Conservation (phyloP, 2,113 vertebrate genomes). For the Promerops cafer region DNA sequence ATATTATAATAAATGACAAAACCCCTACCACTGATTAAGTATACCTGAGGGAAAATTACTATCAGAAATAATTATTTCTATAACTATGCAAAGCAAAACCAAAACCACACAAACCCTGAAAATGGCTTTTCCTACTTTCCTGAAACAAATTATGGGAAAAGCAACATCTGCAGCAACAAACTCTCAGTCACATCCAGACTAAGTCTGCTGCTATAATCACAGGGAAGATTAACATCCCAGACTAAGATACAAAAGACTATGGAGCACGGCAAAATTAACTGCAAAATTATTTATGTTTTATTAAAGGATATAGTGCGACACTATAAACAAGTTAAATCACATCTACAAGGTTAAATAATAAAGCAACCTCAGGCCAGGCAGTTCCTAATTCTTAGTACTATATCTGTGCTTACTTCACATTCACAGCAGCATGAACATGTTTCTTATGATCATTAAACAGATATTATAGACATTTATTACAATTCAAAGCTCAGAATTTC, state of each 20-base stretch:
- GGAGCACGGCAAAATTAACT: neutral
- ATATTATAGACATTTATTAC: neutral
- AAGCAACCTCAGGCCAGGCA: neutral
- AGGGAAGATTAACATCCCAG: neutral
- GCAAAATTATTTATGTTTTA: neutral
- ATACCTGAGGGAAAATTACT: neutral
- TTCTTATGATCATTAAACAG: neutral
- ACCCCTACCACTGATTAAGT: neutral
- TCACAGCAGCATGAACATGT: neutral
- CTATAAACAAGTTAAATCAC: neutral
- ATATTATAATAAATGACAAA: neutral
- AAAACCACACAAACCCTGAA: neutral
- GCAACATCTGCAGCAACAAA: neutral
- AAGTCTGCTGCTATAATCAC: neutral
- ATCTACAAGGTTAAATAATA: neutral
- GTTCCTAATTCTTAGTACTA: neutral
- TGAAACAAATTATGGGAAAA: neutral
- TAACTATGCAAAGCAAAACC: neutral
- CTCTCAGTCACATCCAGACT: neutral
- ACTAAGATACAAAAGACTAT: neutral
- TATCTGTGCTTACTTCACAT: neutral
- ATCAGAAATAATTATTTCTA: neutral
- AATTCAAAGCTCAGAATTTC: neutral
- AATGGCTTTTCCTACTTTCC: neutral
- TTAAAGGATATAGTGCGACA: neutral